Base-by-base conservation (phyloP, 1,140 invertebrate species). In the Aphis gossypii region DNA sequence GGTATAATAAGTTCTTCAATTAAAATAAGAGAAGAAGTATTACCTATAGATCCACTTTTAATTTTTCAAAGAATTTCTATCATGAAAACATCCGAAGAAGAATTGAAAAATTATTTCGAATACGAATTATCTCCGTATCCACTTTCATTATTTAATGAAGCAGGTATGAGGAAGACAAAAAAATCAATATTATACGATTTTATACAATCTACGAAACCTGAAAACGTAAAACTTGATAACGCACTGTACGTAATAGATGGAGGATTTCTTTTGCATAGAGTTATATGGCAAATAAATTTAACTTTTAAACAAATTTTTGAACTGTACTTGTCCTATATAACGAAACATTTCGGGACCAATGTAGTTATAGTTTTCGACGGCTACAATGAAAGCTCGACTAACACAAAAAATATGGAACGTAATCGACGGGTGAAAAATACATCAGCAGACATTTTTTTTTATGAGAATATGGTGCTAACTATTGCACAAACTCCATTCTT, bases 221-320 rank as follows among this genome's bases (percentile, higher is more conserved):
- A 86, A 1, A 86, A 46, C 30, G 7, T 86, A 44, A 87, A 5
- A 87, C 21, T 87, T 87, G 23, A 9, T 46, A 2, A 87, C 48
- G n/a, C 86, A 21, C 30, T 87, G 11, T 87, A 87, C 30, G 84
- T 94, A 23, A 93, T 94, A 21, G 94, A 94, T 91, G 94, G 94
- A 30, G 94, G 94, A 44, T 94, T 94, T 76, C 91, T 94, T 21
- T 82, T 95, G 30, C 94, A 95, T 83, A 93, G 84, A 91, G 94
- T 94, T 56, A 51, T 94, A 2, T 95, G 94, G 94, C 88, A 94
- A 18, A 35, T 88, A 51, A 93, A 94, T 76, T n/a, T 92, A 68
- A 94, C 91, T n/a, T 94, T 94, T 21, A 68, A 84, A 8, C 51
- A 83, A 18, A 94, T 94, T 93, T 68, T 76, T 48, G 9, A 94